Conservation (phyloP, 2,113 vertebrate species). For the Connochaetes taurinus region DNA sequence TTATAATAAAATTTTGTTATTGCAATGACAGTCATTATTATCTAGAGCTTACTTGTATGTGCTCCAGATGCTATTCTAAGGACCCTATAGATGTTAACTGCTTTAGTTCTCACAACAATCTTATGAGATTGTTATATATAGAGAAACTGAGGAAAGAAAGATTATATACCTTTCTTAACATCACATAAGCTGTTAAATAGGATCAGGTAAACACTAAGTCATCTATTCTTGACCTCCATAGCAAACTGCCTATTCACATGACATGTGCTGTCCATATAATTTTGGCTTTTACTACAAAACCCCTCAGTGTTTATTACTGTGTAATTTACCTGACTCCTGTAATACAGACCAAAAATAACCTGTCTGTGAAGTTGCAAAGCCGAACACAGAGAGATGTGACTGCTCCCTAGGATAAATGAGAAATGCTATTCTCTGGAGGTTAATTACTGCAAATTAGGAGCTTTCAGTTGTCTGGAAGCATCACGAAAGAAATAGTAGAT, state of each 20-base stretch:
- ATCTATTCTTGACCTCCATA: not conserved
- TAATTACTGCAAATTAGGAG: slow-evolving; percentile 71
- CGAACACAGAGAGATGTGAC: not conserved
- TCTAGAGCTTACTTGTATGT: not conserved
- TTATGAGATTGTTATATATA: not conserved
- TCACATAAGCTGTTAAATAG: not conserved
- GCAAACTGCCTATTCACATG: not conserved
- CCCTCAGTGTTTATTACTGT: not conserved
- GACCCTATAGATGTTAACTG: not conserved
- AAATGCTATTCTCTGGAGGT: slow-evolving; percentile 51
- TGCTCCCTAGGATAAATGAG: slow-evolving; percentile 41
- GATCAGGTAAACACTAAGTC: not conserved
- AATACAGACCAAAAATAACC: not conserved
- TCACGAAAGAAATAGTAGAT: slow-evolving; percentile 63
- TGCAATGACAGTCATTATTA: not conserved
- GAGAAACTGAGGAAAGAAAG: not conserved
- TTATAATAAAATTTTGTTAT: not conserved
- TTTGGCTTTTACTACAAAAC: not conserved
- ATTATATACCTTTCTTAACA: not conserved
- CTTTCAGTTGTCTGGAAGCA: slow-evolving; percentile 47
- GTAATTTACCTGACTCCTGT: not conserved
- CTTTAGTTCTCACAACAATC: not conserved
- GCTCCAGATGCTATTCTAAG: not conserved
- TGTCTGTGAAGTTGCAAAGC: not conserved
- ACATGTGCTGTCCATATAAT: not conserved